These are phyloP conservation scores for Stigmatopora argus DNA, from an alignment of 2,113 vertebrate genomes.

Conservation along the genomic window DNA sequence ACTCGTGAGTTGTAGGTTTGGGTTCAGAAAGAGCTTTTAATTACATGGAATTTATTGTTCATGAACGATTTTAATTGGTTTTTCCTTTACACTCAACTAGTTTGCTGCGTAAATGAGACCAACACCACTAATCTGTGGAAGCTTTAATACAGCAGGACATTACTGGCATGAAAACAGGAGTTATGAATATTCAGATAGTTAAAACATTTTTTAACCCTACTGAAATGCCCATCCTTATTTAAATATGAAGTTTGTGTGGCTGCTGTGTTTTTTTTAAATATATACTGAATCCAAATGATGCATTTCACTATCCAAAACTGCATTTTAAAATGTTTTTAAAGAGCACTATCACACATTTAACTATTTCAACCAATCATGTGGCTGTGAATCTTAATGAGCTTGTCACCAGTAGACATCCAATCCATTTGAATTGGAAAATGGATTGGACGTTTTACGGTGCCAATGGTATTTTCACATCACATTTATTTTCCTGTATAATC, in stretches of 20 bases:
- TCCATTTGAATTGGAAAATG: too few species aligned
- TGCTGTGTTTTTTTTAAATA: neutral
- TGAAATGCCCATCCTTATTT: neutral
- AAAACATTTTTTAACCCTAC: neutral
- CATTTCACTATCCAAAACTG: neutral
- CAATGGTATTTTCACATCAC: neutral
- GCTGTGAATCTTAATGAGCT: too few species aligned
- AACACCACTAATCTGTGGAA: neutral
- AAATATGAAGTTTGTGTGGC: neutral
- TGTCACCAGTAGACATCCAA: too few species aligned
- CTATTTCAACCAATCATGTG: too few species aligned
- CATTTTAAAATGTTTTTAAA: too few species aligned
- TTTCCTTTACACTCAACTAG: neutral
- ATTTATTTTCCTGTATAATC: slow-evolving; percentile 27
- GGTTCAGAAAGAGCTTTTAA: slow-evolving; percentile 9
- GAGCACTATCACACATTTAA: too few species aligned
- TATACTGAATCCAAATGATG: neutral
- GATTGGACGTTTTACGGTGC: too few species aligned
- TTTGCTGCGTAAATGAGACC: neutral
- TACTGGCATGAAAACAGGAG: neutral
- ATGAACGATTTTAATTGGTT: neutral
- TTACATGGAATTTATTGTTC: neutral
- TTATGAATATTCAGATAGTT: neutral
- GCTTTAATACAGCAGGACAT: neutral
- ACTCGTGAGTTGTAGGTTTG: slow-evolving; percentile 9